Percentiles rank a stretch among this genome's conserved stretches.
Conservation (phyloP, 2,113 vertebrate genomes). For the Ceyx melanurus region DNA sequence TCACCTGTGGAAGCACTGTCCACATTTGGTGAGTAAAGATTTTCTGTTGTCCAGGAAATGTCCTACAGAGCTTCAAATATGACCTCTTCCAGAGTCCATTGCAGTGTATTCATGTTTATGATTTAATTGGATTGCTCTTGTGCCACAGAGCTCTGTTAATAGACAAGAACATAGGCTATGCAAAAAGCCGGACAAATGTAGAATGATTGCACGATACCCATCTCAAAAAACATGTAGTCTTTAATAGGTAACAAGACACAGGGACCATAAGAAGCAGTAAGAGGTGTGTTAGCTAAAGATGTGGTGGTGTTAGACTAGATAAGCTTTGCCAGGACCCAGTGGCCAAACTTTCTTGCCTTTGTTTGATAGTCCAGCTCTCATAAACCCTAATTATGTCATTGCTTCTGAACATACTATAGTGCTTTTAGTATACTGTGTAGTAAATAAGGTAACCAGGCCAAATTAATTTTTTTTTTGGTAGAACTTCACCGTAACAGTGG, state of each 20-base stretch:
- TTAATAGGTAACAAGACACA: not conserved
- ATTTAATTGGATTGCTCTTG: not conserved
- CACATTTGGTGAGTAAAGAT: not conserved
- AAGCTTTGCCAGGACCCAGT: not conserved
- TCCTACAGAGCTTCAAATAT: not conserved
- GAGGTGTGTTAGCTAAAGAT: not conserved
- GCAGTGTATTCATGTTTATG: not conserved
- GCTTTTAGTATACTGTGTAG: not conserved
- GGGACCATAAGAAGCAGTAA: not conserved
- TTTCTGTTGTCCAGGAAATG: not conserved
- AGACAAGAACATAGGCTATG: not conserved
- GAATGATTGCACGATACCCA: not conserved
- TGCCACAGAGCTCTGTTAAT: not conserved
- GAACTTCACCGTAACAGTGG: not conserved
- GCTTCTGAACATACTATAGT: not conserved
- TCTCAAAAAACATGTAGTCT: not conserved
- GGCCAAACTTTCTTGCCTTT: not conserved
- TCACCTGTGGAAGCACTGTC: not conserved
- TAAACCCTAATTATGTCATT: not conserved
- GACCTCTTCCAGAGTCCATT: not conserved
- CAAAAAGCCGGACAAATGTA: not conserved
- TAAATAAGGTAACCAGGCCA: not conserved
- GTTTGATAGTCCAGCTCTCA: not conserved
- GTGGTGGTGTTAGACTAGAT: not conserved
- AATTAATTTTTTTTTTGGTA: not conserved